Conservation (phyloP, 2,797 vertebrate genomes). For the Masticophis lateralis region DNA sequence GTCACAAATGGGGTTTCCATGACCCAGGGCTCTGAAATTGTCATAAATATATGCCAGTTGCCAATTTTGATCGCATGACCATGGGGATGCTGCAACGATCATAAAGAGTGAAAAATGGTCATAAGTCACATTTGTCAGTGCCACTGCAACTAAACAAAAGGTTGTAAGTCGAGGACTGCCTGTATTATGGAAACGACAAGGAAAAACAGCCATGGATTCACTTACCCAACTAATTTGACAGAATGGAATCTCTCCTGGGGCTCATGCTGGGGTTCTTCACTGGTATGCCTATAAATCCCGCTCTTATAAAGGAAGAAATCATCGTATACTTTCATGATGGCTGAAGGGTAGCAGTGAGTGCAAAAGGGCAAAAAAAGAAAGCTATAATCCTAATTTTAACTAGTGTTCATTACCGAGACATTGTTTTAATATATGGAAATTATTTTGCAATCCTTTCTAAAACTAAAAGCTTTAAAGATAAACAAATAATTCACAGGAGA, state of each 20-base stretch:
- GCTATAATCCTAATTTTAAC: not conserved
- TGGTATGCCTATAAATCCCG: constrained; percentile 70
- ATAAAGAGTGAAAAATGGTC: too few relatives aligned
- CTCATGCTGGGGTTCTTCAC: constrained; percentile 48
- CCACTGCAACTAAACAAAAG: not conserved
- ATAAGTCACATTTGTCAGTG: not conserved
- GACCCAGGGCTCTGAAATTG: too few relatives aligned
- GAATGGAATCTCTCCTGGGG: constrained; percentile 67
- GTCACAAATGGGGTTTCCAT: too few relatives aligned
- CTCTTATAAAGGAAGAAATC: constrained; percentile 78
- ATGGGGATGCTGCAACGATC: too few relatives aligned
- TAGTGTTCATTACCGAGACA: not conserved
- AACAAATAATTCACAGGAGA: not conserved
- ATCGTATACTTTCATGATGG: constrained; percentile 74
- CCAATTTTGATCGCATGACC: too few relatives aligned
- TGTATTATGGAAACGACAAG: not conserved
- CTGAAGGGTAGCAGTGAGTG: constrained; percentile 51
- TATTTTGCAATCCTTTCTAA: not conserved
- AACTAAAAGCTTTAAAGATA: not conserved
- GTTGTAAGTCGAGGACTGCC: not conserved
- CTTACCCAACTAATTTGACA: constrained; percentile 75
- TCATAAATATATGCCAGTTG: too few relatives aligned
- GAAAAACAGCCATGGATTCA: constrained; percentile 2
- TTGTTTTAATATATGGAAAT: not conserved
- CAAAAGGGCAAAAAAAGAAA: constrained; percentile 20